phyloP scores from a whole-genome alignment of 2,797 vertebrate species.

The Epinephelus coioides region DNA sequence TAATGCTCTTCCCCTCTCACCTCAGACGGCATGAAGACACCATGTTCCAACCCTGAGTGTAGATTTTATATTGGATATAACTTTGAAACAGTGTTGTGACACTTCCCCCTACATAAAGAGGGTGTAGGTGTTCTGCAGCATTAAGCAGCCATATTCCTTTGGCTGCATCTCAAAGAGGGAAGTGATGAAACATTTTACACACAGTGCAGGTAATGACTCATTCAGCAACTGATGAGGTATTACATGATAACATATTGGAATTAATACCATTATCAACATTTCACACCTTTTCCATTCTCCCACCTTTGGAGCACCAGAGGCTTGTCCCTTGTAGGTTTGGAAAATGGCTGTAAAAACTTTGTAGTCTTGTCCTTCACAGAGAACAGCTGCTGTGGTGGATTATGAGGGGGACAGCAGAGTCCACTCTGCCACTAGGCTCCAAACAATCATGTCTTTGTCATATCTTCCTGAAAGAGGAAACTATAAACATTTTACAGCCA shows the following conservation, averaged over 20 bases:
- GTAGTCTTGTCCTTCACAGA: slow-evolving; percentile 9
- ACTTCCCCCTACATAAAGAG: neutral
- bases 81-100: neutral
- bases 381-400: neutral
- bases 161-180: slow-evolving; percentile 18
- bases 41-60: neutral
- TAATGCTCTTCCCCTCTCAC: neutral
- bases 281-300: neutral
- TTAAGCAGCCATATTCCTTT: slow-evolving; percentile 17
- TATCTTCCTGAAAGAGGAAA: too few species aligned
- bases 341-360: neutral
- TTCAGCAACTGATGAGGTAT: neutral
- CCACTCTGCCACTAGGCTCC: too few species aligned
- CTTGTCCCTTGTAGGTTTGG: neutral
- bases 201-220: slow-evolving; percentile 8
- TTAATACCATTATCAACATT: neutral
- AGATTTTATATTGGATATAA: neutral
- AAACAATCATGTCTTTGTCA: too few species aligned
- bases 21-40: slow-evolving; percentile 6
- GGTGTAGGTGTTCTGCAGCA: slow-evolving; percentile 28
- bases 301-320: neutral
- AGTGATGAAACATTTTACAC: neutral
- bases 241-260: neutral
- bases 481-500: too few species aligned
- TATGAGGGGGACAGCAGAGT: neutral